Evolutionary conservation across 2,113 vertebrate species (phyloP).

Genomic region (Rousettus leschenaultii): DNA sequence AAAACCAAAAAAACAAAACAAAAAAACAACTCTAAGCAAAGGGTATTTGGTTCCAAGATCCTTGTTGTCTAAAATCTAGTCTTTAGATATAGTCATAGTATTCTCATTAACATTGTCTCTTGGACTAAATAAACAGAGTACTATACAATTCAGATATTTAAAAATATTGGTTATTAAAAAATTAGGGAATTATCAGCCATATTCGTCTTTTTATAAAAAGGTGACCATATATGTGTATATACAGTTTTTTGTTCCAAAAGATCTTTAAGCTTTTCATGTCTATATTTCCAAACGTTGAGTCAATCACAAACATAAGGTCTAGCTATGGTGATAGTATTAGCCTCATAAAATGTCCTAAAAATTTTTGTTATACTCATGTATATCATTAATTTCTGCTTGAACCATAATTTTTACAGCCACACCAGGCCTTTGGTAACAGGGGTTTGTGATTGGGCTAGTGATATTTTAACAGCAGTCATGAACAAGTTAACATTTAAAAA

Average conservation of each 20-base stretch:
- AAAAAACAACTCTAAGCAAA: background rate
- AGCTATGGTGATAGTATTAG: background rate
- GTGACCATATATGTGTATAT: background rate
- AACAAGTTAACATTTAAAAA: background rate
- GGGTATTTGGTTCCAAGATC: background rate
- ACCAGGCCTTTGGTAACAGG: background rate
- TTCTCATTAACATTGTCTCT: background rate
- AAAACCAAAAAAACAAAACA: background rate
- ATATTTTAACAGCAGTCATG: background rate
- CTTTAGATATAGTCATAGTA: background rate
- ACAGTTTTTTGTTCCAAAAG: background rate
- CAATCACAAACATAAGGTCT: background rate
- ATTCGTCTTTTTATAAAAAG: constrained; percentile 4
- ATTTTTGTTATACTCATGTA: background rate
- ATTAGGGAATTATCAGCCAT: background rate
- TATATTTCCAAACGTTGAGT: background rate
- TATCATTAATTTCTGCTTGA: background rate
- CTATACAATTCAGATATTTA: background rate
- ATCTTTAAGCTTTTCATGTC: background rate
- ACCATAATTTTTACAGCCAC: background rate
- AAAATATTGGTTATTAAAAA: background rate
- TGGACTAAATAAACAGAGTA: background rate
- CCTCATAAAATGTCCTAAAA: background rate
- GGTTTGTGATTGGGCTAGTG: background rate
- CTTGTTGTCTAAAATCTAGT: background rate